Conservation (phyloP, 2,113 vertebrate species). For the Pelecanoides urinatrix region DNA sequence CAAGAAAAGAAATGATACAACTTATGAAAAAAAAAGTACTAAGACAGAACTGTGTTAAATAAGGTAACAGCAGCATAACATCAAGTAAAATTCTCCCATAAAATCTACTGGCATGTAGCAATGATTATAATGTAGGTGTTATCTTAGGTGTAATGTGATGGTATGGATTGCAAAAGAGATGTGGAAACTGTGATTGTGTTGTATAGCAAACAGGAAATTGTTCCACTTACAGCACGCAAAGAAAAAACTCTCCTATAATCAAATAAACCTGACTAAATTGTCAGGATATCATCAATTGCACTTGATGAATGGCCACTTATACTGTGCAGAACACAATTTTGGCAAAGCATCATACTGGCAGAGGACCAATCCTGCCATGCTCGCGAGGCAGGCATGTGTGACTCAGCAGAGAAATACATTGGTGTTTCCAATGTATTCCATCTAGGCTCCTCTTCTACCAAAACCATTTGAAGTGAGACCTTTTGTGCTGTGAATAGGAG, state of each 20-base stretch:
- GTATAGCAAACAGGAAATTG: background rate
- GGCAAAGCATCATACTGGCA: background rate
- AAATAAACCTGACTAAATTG: background rate
- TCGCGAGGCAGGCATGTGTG: rapidly evolving
- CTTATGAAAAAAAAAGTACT: background rate
- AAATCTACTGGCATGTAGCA: background rate
- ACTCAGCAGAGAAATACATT: background rate
- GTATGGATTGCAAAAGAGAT: background rate
- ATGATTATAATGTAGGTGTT: background rate
- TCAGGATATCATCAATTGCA: background rate
- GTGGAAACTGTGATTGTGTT: background rate
- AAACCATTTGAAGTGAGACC: background rate
- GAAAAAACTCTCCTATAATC: background rate
- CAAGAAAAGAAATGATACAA: background rate
- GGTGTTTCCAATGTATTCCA: no score
- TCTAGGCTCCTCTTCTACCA: background rate
- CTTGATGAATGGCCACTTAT: background rate
- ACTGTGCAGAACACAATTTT: background rate
- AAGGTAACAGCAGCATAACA: background rate
- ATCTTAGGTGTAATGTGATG: background rate
- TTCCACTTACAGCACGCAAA: background rate
- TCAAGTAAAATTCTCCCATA: background rate
- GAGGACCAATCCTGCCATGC: background rate
- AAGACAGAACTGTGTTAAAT: background rate
- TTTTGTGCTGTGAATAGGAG: background rate